Percentiles rank a stretch among this genome's conserved stretches.
Evolutionary conservation across 30 jellyfish, hydroid and myxozoan genomes (phyloP).

Genomic region (Clytia hemisphaerica): DNA sequence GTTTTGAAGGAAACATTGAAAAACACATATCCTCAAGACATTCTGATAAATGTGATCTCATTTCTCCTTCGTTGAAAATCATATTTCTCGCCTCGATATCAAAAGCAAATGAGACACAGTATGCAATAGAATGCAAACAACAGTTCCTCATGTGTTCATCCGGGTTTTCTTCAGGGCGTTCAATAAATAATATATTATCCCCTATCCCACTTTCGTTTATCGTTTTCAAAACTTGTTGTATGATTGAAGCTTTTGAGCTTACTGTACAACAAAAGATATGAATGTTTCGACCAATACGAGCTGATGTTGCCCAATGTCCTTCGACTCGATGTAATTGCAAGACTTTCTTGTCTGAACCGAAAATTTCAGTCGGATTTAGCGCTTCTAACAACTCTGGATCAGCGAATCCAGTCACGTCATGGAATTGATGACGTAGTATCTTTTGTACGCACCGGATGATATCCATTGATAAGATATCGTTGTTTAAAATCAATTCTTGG

Average conservation of each 20-base stretch:
- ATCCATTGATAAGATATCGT: slow-evolving; percentile 4
- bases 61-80: slow-evolving; percentile 12
- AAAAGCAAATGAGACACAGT: slow-evolving; percentile 25
- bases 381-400: slow-evolving; percentile 17
- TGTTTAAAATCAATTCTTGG: slow-evolving; percentile 2
- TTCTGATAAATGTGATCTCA: slow-evolving; percentile 31
- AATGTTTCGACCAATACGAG: slow-evolving; percentile 3
- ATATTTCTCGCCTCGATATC: slow-evolving; percentile 32
- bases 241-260: slow-evolving; percentile 16
- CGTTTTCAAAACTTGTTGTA: slow-evolving; percentile 5
- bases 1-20: slow-evolving; percentile 33
- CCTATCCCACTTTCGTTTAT: slow-evolving; percentile 10
- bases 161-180: slow-evolving; percentile 25
- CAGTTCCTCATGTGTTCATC: not conserved
- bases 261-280: slow-evolving; percentile 22
- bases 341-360: not conserved
- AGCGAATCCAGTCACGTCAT: slow-evolving; percentile 18
- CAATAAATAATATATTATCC: slow-evolving; percentile 21
- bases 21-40: slow-evolving; percentile 36
- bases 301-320: slow-evolving; percentile 42
- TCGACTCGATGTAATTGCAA: slow-evolving; percentile 14
- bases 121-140: slow-evolving; percentile 23
- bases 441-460: slow-evolving; percentile 18
- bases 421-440: slow-evolving; percentile 23
- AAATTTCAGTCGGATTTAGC: not conserved